A percentile compares a stretch with the other conserved stretches of the same genome.
These are phyloP conservation scores for Fulica atra DNA, from an alignment of 2,113 vertebrate species.

Conservation along the genomic window DNA sequence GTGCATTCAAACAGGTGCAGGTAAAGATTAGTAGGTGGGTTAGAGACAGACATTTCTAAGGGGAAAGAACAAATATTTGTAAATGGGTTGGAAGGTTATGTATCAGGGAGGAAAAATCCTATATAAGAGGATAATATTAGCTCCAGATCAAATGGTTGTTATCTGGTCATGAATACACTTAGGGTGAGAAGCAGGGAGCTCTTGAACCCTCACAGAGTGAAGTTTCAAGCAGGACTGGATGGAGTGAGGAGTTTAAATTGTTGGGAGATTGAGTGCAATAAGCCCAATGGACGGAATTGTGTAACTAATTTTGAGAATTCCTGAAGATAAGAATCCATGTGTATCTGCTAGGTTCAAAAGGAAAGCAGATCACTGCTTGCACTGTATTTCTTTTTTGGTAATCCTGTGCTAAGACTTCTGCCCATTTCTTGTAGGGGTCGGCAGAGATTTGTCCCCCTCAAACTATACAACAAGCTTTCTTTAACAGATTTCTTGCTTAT, in stretches of 20 bases:
- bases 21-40: background rate
- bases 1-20: background rate
- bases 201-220: background rate
- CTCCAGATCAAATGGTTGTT: background rate
- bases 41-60: background rate
- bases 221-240: background rate
- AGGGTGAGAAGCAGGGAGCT: background rate
- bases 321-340: slow-evolving; percentile 35
- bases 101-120: background rate
- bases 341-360: slow-evolving; percentile 51
- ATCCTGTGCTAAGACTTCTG: slow-evolving; percentile 22
- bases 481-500: background rate
- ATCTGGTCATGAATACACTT: background rate
- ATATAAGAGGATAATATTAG: background rate
- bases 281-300: background rate
- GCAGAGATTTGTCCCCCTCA: background rate
- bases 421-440: slow-evolving; percentile 18
- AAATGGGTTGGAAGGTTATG: background rate
- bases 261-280: background rate
- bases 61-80: background rate
- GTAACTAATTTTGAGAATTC: slow-evolving; percentile 47
- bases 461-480: background rate
- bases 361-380: background rate
- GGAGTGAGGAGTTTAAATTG: background rate
- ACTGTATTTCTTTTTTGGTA: slow-evolving; percentile 45